Evolutionary conservation across 2,797 vertebrate species (phyloP).

Genomic region (Rhinichthys osculus): DNA sequence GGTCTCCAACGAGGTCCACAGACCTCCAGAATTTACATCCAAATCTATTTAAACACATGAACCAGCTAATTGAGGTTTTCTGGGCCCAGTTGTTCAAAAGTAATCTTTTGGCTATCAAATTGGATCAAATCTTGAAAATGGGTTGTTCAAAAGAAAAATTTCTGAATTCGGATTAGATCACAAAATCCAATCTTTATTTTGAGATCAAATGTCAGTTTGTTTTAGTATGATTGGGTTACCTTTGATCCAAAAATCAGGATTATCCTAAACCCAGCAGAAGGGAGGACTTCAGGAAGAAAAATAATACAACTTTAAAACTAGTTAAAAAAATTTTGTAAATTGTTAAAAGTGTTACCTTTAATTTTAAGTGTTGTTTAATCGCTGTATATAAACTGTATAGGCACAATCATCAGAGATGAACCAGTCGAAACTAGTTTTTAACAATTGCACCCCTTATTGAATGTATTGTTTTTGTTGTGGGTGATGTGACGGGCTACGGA

Average conservation of each 20-base stretch:
- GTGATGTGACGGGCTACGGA: not conserved
- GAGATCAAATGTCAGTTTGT: too few relatives aligned
- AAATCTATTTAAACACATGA: not conserved
- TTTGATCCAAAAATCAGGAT: not conserved
- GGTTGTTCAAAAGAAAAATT: not conserved
- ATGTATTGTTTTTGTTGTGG: not conserved
- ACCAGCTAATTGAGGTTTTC: not conserved
- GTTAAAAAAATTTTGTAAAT: too few relatives aligned
- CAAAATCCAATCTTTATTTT: not conserved
- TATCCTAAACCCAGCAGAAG: not conserved
- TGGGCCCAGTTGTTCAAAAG: not conserved
- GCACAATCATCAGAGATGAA: too few relatives aligned
- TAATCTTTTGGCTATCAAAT: not conserved
- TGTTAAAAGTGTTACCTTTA: too few relatives aligned
- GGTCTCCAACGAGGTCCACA: not conserved
- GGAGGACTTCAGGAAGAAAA: not conserved
- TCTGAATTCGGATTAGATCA: not conserved
- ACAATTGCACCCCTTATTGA: not conserved
- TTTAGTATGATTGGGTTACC: too few relatives aligned
- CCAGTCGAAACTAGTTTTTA: not conserved
- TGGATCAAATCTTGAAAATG: not conserved
- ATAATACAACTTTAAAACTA: too few relatives aligned
- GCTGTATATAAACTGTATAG: not conserved
- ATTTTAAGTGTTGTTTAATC: not conserved
- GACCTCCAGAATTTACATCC: not conserved